Evolutionary conservation across 2,113 vertebrate genomes (phyloP), one percentile per base, ranked within the genome.

Genomic region (Prunella himalayana): DNA sequence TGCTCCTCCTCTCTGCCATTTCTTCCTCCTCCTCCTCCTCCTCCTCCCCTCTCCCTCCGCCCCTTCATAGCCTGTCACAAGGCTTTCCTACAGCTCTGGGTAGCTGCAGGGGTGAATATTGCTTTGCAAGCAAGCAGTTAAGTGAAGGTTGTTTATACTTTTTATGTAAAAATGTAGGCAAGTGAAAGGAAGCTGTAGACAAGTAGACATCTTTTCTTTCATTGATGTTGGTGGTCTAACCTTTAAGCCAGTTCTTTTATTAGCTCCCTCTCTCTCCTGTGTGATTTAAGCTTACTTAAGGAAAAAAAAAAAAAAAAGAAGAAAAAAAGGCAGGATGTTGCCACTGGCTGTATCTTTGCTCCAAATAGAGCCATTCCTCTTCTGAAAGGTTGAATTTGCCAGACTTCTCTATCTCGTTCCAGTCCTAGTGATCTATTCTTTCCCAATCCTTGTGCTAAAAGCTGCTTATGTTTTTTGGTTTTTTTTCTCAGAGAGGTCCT

Each of bases 211-310:
- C 51, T 95, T 92, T 96, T 91, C 88, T 95, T 96, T 93, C 75
- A 66, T 71, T 95, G 88, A 95, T 92, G 95, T 91, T 95, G 91
- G 92, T 57, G 89, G 94, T 94, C 94, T 94, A 94, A 96, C 15
- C 95, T 97, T 95, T 88, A 93, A 97, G 89, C 56, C 81, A 91
- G 79, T 63, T 92, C 66, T 96, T 85, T 93, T 63, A 90, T 96
- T 94, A 83, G 42, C 63, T 97, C 97, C 95, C 95, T 97, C 39
- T 92, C 65, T 86, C n/a, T 94, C 75, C 54, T 24, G 33, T 57
- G 61, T 84, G 79, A 82, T 88, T 92, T 72, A 92, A 96, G 63
- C 75, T 69, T 49, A 25, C 54, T 63, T 66, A 8, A 70, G 86
- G 41, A 3, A 23, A 78, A 24, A 60, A 60, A 39, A 54, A 39